phyloP scores from a whole-genome alignment of 2,113 vertebrate species.

The Sylvilagus bachmani region DNA sequence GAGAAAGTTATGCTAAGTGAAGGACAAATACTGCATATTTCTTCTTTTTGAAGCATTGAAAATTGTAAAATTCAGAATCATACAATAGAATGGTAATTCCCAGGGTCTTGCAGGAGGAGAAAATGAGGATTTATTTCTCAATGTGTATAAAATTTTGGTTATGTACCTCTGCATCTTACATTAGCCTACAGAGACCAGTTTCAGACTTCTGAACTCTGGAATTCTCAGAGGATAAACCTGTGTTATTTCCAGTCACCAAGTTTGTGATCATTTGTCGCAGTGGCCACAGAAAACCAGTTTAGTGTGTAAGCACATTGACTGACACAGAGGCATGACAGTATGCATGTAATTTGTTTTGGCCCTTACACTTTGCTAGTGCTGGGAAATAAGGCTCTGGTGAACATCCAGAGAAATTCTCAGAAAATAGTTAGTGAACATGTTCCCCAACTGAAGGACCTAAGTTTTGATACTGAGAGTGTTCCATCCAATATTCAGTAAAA shows the following conservation, averaged over 20 bases:
- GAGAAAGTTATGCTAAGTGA: neutral
- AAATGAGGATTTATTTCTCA: neutral
- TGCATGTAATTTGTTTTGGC: neutral
- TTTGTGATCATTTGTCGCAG: neutral
- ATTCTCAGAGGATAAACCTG: neutral
- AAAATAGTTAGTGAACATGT: neutral
- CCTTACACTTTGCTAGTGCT: neutral
- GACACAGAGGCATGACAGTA: neutral
- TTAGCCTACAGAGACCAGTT: slow-evolving; percentile 11
- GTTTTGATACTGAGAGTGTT: neutral
- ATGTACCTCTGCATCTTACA: neutral
- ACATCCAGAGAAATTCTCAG: neutral
- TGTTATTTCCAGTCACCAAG: neutral
- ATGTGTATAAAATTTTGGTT: neutral
- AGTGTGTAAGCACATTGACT: neutral
- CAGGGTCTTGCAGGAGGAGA: neutral
- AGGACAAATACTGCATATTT: neutral
- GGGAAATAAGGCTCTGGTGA: neutral
- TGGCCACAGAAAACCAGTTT: neutral
- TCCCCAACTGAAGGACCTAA: neutral
- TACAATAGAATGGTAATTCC: neutral
- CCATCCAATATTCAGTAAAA: neutral
- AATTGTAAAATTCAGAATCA: neutral
- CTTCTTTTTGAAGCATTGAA: neutral
- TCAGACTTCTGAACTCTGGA: neutral